Evolutionary conservation across 2,113 vertebrate species (phyloP).

Genomic region (Dipodomys spectabilis): DNA sequence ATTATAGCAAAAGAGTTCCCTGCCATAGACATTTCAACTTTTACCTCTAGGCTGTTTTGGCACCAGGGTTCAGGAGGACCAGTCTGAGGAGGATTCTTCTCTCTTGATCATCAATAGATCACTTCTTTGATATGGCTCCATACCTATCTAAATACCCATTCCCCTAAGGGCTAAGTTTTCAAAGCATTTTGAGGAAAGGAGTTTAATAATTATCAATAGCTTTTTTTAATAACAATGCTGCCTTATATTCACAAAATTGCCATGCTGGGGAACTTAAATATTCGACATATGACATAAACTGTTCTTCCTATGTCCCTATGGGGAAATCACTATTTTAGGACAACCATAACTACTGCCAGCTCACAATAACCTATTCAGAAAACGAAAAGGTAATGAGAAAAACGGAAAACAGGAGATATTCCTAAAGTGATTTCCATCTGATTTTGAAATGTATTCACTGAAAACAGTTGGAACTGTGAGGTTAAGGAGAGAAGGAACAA

Average conservation of each 20-base stretch:
- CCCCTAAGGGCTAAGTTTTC: conserved; percentile 33
- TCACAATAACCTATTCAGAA: conserved; percentile 41
- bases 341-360: background rate
- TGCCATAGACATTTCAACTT: background rate
- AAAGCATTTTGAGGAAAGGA: conserved; percentile 41
- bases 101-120: conserved; percentile 8
- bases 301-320: conserved; percentile 1
- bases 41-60: conserved; percentile 32
- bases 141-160: conserved; percentile 6
- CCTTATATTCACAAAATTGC: conserved; percentile 41
- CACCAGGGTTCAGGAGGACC: background rate
- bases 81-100: background rate
- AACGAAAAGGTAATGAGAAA: conserved; percentile 56
- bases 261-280: conserved; percentile 6
- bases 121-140: conserved; percentile 13
- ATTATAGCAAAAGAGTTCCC: background rate
- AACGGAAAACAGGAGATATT: conserved; percentile 51
- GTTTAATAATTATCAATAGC: conserved; percentile 70
- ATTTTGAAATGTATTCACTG: conserved; percentile 38
- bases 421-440: conserved; percentile 46
- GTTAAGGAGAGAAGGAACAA: background rate
- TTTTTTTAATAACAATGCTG: conserved; percentile 53
- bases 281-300: background rate
- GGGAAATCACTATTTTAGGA: conserved; percentile 47
- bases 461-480: background rate